Evolutionary conservation across 2,113 vertebrate species (phyloP), one percentile per base, ranked within the genome.

Genomic region (Polypterus bichir): DNA sequence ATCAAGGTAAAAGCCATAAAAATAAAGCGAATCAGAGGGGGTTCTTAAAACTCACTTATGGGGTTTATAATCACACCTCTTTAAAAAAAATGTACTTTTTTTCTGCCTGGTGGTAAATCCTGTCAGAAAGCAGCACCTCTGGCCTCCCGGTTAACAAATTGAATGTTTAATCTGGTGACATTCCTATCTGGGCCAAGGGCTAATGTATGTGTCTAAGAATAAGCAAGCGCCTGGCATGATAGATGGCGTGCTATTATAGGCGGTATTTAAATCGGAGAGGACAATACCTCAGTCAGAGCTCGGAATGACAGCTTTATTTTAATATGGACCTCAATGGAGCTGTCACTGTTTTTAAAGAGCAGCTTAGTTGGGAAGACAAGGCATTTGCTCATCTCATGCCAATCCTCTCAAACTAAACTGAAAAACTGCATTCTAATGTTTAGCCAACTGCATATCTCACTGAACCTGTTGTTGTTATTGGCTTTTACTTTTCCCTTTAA

Each of bases 111-210:
- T 79, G 75, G 75, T 76, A 71, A 73, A 71, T 70, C 70, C 69
- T 75, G 74, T 75, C 73, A 75, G 67, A 71, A 68, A 74, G 66
- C 68, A 71, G 65, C 70, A 73, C 73, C 72, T 69, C 72, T 72
- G 72, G 66, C 69, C 68, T 52, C 63, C 57, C 63, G 64, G 65
- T 73, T 71, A 76, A 79, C 77, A 79, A 77, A 79, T 77, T 74
- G 75, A 74, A 77, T 76, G 74, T 79, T 76, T 79, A 79, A 77
- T 76, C 74, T 73, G 73, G 72, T 77, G 77, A 79, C 77, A 77
- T 79, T 76, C 74, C 70, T 79, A 77, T 77, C 75, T 79, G 75
- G 77, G 77, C 77, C 75, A 79, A 77, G 75, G 77, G 77, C 75
- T 79, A 77, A 79, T 77, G 74, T 75, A 69, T 73, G 76, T 77